Evolutionary conservation across 2,797 vertebrate species (phyloP), one percentile per base, ranked within the genome.

Genomic region (Coregonus suidteri): DNA sequence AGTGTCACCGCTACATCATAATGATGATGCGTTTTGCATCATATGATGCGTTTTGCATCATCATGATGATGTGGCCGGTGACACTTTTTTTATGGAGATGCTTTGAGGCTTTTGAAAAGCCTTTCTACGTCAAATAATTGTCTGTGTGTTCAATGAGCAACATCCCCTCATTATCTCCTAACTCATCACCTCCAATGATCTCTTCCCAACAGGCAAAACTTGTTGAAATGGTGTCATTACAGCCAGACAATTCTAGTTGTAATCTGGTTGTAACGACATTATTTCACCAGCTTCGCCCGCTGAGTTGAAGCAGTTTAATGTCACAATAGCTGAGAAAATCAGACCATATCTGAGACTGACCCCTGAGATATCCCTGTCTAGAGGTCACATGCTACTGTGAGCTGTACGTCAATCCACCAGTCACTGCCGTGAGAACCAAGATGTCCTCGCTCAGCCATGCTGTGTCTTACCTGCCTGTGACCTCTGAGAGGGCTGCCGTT

Each of bases 381-480:
- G 41, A 47, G 41, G 41, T 47, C 41, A 47, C 41, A 13, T 9
- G 7, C 41, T 47, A 47, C 41, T 47, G 41, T 47, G 41, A 59
- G 18, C 13, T 20, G 13, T 31, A 30, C 13, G 18, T 41, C 37
- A 71, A 70, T 47, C 77, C 78, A 79, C 70, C 69, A 56, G 81
- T 75, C 80, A 54, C 51, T 71, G 59, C 18, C 53, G 54, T 59
- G 54, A 47, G 56, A 53, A 79, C 79, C 84, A 77, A 76, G 78
- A 59, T 81, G 79, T 82, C 81, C 66, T 70, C 78, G 83, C 83
- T 86, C 88, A 89, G 77, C 71, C 68, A 41, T 51, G 25, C 82
- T 83, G 79, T 54, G 79, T 85, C 80, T 89, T 90, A 91, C 90
- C 92, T 91, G 88, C 83, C 85, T 66, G 76, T 88, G 89, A 92